A percentile compares a stretch with the other conserved stretches of the same genome.
These are phyloP conservation scores for Hyposoter didymator DNA, from an alignment of 2,888 invertebrate genomes.

Conservation along the genomic window DNA sequence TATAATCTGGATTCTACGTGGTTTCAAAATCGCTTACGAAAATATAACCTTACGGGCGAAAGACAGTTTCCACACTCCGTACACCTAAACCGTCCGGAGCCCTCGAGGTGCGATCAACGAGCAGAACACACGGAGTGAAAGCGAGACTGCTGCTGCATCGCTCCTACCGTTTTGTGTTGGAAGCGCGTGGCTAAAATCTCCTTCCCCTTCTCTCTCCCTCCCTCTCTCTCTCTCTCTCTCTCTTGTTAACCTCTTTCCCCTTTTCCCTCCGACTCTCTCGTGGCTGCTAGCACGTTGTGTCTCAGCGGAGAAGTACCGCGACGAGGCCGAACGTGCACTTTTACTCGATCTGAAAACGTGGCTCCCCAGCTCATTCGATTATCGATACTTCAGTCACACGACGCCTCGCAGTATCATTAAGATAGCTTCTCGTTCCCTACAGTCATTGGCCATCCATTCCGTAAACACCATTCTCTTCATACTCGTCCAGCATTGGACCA, in stretches of 20 bases:
- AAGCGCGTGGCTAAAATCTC: conserved; percentile 48
- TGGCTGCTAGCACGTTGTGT: conserved; percentile 30
- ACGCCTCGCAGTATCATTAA: conserved; percentile 27
- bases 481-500: not conserved
- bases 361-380: conserved; percentile 52
- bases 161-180: conserved; percentile 39
- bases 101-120: conserved; percentile 49
- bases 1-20: not conserved
- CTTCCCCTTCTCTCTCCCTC: not conserved
- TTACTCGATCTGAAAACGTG: conserved; percentile 76
- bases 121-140: conserved; percentile 75
- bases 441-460: conserved; percentile 1
- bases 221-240: not conserved
- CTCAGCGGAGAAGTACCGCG: conserved; percentile 66
- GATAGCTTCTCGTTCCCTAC: not conserved
- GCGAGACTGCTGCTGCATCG: conserved; percentile 74
- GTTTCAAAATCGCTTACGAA: conserved; percentile 17
- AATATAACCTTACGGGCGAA: not conserved
- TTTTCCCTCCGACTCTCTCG: conserved; percentile 2
- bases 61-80: conserved; percentile 37
- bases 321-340: conserved; percentile 79
- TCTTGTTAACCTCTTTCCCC: not conserved
- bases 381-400: conserved; percentile 13
- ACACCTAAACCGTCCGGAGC: conserved; percentile 23
- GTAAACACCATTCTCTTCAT: not conserved